A percentile compares a stretch with the other conserved stretches of the same genome.
Conservation (phyloP, 2,888 invertebrate species). For the Clitarchus hookeri region DNA sequence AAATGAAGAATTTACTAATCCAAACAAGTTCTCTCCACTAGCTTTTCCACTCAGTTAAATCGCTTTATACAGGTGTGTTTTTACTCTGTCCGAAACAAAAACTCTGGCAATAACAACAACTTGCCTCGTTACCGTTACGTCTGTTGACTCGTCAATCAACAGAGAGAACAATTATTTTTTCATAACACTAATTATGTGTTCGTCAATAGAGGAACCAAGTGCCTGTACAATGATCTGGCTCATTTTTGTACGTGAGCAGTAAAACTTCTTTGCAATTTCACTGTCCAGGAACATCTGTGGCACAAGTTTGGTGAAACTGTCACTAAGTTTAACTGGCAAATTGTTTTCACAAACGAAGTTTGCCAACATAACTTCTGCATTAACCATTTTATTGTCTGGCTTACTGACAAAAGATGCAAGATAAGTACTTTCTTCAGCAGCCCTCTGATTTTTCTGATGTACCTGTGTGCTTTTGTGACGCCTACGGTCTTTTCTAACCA, state of each 20-base stretch:
- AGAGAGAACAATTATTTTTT: conserved; percentile 11
- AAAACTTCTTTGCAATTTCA: conserved; percentile 21
- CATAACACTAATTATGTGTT: background rate
- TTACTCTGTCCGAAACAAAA: conserved; percentile 10
- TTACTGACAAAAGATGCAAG: background rate
- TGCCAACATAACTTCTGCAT: background rate
- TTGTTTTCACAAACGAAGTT: conserved; percentile 24
- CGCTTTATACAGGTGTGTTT: conserved; percentile 20
- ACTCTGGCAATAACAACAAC: conserved; percentile 4
- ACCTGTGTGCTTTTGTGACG: background rate
- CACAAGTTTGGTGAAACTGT: conserved; percentile 23
- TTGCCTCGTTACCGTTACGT: background rate
- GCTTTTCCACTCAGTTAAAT: background rate
- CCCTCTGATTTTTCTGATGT: background rate
- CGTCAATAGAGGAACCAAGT: conserved; percentile 20
- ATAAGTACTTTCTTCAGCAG: conserved; percentile 4
- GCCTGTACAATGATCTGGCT: conserved; percentile 24
- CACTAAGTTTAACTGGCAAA: conserved; percentile 25
- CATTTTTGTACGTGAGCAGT: conserved; percentile 16
- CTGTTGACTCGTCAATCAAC: conserved; percentile 16
- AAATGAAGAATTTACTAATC: conserved; percentile 18
- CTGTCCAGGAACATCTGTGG: conserved; percentile 24
- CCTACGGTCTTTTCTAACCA: background rate
- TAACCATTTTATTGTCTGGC: background rate
- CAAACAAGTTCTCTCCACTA: conserved; percentile 20